These are phyloP conservation scores for Eledona agricola DNA, from an alignment of 2,888 invertebrate species.

Conservation along the genomic window DNA sequence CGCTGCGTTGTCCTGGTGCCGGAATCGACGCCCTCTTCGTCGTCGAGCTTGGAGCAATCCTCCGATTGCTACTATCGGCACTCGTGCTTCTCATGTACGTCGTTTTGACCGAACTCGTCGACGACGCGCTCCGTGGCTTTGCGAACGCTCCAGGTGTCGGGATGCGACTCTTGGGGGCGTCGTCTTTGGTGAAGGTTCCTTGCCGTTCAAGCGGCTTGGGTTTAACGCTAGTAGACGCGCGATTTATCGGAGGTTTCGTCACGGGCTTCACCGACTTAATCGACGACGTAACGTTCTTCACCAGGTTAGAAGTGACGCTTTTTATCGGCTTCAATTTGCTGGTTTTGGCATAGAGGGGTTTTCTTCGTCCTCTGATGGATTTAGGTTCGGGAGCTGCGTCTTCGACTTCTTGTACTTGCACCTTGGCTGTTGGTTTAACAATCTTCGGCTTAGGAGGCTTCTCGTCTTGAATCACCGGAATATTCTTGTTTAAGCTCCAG, in stretches of 20 bases:
- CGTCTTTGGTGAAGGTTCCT: constrained; percentile 94
- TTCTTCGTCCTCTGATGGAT: constrained; percentile 69
- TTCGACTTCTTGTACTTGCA: constrained; percentile 51
- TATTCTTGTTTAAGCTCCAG: constrained; percentile 64
- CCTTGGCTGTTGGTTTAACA: constrained; percentile 64
- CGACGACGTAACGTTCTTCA: constrained; percentile 55
- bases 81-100: constrained; percentile 59
- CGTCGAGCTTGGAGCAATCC: constrained; percentile 65
- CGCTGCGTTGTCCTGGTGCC: constrained; percentile 61
- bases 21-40: constrained; percentile 63
- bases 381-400: constrained; percentile 49
- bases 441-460: constrained; percentile 68
- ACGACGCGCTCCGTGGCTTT: constrained; percentile 45
- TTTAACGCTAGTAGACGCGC: constrained; percentile 45
- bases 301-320: constrained; percentile 56
- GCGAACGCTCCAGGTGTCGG: constrained; percentile 29
- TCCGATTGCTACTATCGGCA: constrained; percentile 54
- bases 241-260: constrained; percentile 35
- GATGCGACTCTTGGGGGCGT: constrained; percentile 31
- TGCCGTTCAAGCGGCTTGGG: constrained; percentile 73
- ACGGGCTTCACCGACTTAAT: constrained; percentile 34
- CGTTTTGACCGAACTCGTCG: constrained; percentile 48
- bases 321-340: constrained; percentile 53
- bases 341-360: constrained; percentile 69
- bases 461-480: constrained; percentile 60